A percentile compares a stretch with the other conserved stretches of the same genome.
phyloP scores from a whole-genome alignment of 2,888 invertebrate species.

The Choristoneura rosaceana region DNA sequence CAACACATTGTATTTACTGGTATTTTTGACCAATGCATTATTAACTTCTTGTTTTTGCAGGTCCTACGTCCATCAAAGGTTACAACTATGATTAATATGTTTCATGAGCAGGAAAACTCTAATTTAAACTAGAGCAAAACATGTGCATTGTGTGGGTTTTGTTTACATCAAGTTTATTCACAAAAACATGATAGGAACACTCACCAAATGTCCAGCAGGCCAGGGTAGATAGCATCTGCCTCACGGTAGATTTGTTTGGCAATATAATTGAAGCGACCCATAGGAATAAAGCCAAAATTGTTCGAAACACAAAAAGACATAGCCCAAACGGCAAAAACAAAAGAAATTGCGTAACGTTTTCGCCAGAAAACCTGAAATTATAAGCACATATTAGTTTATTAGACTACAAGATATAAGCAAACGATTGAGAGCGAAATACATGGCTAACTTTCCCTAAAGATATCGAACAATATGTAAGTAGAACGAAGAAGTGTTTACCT shows the following conservation, averaged over 20 bases:
- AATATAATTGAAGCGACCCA: conserved; percentile 85
- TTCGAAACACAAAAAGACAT: conserved; percentile 78
- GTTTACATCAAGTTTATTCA: not conserved
- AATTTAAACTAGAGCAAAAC: conserved; percentile 14
- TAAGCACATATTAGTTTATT: conserved; percentile 11
- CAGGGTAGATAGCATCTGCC: conserved; percentile 84
- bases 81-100: conserved; percentile 6
- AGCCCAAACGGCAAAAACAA: conserved; percentile 86
- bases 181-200: conserved; percentile 35
- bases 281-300: conserved; percentile 79
- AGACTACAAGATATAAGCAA: conserved; percentile 11
- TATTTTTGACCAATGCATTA: not conserved
- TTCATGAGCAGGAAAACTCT: conserved; percentile 30
- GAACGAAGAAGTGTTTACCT: conserved; percentile 62
- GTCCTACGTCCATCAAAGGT: not conserved
- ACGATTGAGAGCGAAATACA: conserved; percentile 41
- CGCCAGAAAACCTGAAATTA: conserved; percentile 82
- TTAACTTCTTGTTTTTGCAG: not conserved
- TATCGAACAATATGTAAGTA: conserved; percentile 51
- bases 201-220: conserved; percentile 86
- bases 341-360: conserved; percentile 80
- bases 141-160: conserved; percentile 9
- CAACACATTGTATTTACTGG: no score
- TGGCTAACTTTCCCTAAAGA: conserved; percentile 69
- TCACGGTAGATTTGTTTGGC: conserved; percentile 83